Evolutionary conservation across 2,797 vertebrate species (phyloP), one percentile per base, ranked within the genome.

Genomic region (Lutjanus argentimaculatus): DNA sequence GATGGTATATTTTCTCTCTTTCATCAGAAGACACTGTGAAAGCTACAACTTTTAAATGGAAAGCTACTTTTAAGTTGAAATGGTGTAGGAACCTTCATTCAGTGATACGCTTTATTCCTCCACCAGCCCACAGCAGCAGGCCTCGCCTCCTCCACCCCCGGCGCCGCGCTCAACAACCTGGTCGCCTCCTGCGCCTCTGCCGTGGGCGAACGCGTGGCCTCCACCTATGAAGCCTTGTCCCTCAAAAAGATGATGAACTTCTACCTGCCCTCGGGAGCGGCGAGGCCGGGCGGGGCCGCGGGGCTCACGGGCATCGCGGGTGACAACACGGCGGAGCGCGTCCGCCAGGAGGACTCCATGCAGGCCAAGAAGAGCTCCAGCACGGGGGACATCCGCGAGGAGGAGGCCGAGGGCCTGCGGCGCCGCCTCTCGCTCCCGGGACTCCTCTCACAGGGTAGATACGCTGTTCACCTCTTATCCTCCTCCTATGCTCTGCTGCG

Each of bases 301-400:
- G 86, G 67, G 15, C 77, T 49, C 67, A 85, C 48, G 13, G 77
- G 8, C 82, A 77, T 72, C 78, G 93, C 17, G 1, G 78, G 55
- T 0, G 91, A 92, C 0, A 74, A 11, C 79, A 72, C 65, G 85
- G 91, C 88, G 77, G 96, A 92, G 93, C 95, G 92, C 61, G 97
- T 90, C 43, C 97, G 92, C 62, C 94, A 94, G 88, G 98, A 98
- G 66, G 95, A 96, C 70, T 96, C 97, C 1, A 95, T 96, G 92
- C 98, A 98, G 89, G 97, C 96, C 9, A 99, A 98, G 95, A 99
- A 99, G 94, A 99, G 98, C 93, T 99, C 96, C 88, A 99, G 99
- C 91, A 96, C 99, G 0, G 97, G 98, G 55, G 99, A 99, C 88
- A 97, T 99, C 90, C 96, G 97, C 30, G 97, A 99, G 90, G 98